Percentiles rank a stretch among this genome's conserved stretches.
Evolutionary conservation across 2,113 vertebrate species (phyloP).

Genomic region (Chauna torquata): DNA sequence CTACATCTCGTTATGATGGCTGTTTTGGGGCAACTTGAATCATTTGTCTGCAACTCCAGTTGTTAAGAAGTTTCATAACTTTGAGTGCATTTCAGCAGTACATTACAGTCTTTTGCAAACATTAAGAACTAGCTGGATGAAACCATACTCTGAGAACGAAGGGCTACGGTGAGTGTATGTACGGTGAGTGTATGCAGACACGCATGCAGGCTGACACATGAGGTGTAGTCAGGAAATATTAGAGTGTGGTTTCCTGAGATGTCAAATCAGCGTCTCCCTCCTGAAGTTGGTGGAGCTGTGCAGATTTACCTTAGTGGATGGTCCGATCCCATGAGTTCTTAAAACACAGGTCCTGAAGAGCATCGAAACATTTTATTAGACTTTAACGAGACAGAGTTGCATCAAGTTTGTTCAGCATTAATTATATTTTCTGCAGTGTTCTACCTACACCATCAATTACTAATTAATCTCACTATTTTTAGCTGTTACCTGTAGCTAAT

Average conservation of each 20-base stretch:
- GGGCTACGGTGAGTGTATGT: rapidly evolving
- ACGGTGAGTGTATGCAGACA: rapidly evolving
- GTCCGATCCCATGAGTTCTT: not conserved
- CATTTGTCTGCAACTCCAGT: not conserved
- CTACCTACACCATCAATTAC: constrained; percentile 68
- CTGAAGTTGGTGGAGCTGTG: not conserved
- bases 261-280: not conserved
- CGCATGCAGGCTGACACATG: rapidly evolving
- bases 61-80: not conserved
- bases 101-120: not conserved
- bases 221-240: not conserved
- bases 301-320: not conserved
- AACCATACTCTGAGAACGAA: rapidly evolving
- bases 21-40: not conserved
- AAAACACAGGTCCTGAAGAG: not conserved
- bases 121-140: not conserved
- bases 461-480: constrained; percentile 63
- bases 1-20: not conserved
- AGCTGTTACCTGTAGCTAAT: constrained; percentile 68
- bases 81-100: rapidly evolving
- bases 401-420: constrained; percentile 40
- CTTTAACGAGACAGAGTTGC: constrained; percentile 42
- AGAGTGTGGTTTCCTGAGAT: not conserved
- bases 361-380: constrained; percentile 39
- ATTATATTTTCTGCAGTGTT: constrained; percentile 46